A percentile compares a stretch with the other conserved stretches of the same genome.
phyloP scores from a whole-genome alignment of 2,888 invertebrate genomes.

The Pseudococcus viburni region DNA sequence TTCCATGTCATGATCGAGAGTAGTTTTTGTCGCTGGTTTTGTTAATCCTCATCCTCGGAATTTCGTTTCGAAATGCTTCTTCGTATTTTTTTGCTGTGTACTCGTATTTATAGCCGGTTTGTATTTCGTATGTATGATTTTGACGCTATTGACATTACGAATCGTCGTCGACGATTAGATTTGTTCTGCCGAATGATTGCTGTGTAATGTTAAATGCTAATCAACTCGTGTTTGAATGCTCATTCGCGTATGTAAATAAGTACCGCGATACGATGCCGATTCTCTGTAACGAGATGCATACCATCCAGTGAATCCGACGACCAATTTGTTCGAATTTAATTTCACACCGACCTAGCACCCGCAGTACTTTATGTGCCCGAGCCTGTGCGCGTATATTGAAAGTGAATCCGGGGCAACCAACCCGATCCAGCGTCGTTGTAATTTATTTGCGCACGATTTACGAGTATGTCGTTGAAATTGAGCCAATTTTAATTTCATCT shows the following conservation, averaged over 20 bases:
- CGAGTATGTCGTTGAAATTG: background rate
- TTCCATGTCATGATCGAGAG: background rate
- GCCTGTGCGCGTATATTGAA: background rate
- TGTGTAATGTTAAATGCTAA: background rate
- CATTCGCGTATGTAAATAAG: background rate
- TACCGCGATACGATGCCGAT: background rate
- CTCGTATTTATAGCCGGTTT: background rate
- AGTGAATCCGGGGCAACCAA: background rate
- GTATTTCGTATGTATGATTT: background rate
- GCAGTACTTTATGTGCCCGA: background rate
- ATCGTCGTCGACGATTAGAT: background rate
- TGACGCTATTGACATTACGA: too few relatives aligned
- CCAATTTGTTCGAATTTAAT: background rate
- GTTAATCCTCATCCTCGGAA: background rate
- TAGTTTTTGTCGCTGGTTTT: background rate
- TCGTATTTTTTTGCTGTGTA: background rate
- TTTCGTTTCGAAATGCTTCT: background rate
- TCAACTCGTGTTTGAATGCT: constrained; percentile 8
- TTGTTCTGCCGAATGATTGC: background rate
- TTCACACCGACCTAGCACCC: background rate
- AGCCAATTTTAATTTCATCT: constrained; percentile 11
- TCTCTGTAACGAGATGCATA: background rate
- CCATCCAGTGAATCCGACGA: background rate
- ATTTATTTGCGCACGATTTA: constrained; percentile 18
- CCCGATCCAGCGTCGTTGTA: background rate